Evolutionary conservation across 1,140 invertebrate species (phyloP), one percentile per base, ranked within the genome.

Genomic region (Neodiprion lecontei): DNA sequence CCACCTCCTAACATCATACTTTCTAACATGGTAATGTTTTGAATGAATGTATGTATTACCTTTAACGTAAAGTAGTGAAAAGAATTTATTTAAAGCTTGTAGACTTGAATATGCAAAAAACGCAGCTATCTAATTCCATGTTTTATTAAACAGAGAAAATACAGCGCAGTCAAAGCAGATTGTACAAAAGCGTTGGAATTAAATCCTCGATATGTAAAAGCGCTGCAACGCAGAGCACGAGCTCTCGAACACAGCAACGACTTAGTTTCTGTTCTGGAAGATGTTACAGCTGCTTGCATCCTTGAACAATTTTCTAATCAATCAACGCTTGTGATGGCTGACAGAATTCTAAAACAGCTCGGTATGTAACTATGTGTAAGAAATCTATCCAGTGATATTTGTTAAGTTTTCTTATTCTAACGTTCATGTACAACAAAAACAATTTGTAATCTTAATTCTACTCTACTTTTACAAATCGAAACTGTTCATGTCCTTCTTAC

Each of bases 241-340:
- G 96, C 95, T 12, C 91, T 93, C 79, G 96, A 98, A 88, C 90
- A 92, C 21, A 91, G 92, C 67, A 93, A 94, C 79, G 92, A 98
- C 75, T 91, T 96, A 75, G 91, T 93, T 79, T 90, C 94, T 72
- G 93, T 95, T 68, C 87, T 99, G 65, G 96, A 98, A 90, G 97
- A 99, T 91, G 92, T 98, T 0, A 98, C 97, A 14, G 93, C 95
- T 69, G 95, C 96, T 21, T 98, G 96, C 88, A 94, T 98, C 79
- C 87, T 98, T 72, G 97, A 98, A 89, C 91, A 92, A 75, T 99
- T 98, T 87, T 90, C 92, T 79, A 96, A 96, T 84, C 92, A 94
- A 80, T 90, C 88, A 70, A 94, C 94, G 65, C 87, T 98, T 14
- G 84, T 92, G 67, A 93, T 94, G 85, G 96, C 96, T 17, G 97